Evolutionary conservation across 1,140 invertebrate genomes (phyloP), one percentile per base, ranked within the genome.

Genomic region (Megathymus violae): DNA sequence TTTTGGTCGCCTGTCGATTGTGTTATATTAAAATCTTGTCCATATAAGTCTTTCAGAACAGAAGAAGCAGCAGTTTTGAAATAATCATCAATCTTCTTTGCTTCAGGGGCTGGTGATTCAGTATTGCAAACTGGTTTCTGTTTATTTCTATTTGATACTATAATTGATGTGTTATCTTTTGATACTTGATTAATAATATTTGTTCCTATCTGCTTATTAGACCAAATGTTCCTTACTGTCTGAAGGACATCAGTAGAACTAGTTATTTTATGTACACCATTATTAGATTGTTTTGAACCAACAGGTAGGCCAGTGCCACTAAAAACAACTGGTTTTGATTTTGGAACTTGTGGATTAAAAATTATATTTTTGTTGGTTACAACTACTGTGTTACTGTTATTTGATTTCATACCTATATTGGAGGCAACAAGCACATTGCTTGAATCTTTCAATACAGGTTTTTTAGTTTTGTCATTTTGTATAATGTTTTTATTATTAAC

Each of bases 201-300:
- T 56, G 50, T 48, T 56, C 59, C 43, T 17, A 84, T 17, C 17
- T 73, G 84, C 78, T 93, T 93, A 27, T 91, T 92, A 14, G 84
- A 64, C 93, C 93, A 93, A 71, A 92, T 78, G 76, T 92, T 92
- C 82, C 92, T 83, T 16, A 93, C 92, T 31, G 74, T 80, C 64
- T 85, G 77, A 46, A 68, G 52, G 46, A 86, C 76, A 80, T 79
- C 66, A 50, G 41, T 48, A 17, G 78, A 76, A 38, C 67, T 73
- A 22, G 59, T 47, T 31, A 50, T 71, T 34, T 34, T 63, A 54
- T 56, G 71, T 6, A 36, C 64, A 60, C 50, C 5, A 1, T 51
- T 74, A 44, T 63, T 48, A 25, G 62, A 60, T 46, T 74, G 19
- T 36, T 31, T 31, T 4, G 3, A 1, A 9, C 27, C 27, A 31